phyloP scores from a whole-genome alignment of 2,888 invertebrate genomes.

The Charanyca ferruginea region DNA sequence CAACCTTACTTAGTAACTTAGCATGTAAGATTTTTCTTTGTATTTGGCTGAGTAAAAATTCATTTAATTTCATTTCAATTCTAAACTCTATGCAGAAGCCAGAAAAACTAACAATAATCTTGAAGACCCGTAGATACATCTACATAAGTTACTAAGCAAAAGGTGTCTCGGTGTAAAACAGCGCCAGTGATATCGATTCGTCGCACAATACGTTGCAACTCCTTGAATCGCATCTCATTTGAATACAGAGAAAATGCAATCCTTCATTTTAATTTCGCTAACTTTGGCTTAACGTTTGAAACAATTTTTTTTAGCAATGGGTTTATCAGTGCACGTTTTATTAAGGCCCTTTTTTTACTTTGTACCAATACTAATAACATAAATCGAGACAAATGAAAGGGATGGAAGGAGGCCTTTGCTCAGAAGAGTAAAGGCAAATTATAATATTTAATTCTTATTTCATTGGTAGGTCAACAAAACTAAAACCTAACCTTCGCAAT shows the following conservation, averaged over 20 bases:
- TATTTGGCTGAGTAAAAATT: too few relatives aligned
- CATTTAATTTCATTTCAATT: too few relatives aligned
- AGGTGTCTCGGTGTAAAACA: conserved; percentile 58
- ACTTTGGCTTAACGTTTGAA: not conserved
- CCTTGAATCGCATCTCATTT: conserved; percentile 49
- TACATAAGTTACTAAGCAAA: conserved; percentile 13
- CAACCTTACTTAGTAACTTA: too few relatives aligned
- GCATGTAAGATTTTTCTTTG: too few relatives aligned
- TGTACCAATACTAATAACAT: not conserved
- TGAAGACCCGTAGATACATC: conserved; percentile 1
- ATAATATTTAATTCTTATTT: too few relatives aligned
- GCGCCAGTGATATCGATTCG: conserved; percentile 52
- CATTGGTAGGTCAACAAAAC: too few relatives aligned
- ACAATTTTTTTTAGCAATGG: not conserved
- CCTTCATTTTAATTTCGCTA: conserved; percentile 24
- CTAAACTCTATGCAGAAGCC: too few relatives aligned
- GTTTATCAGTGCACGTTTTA: not conserved
- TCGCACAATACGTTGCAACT: conserved; percentile 55
- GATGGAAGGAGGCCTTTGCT: too few relatives aligned
- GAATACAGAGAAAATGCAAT: conserved; percentile 42
- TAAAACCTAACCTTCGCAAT: too few relatives aligned
- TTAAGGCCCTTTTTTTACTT: not conserved
- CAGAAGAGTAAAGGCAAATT: too few relatives aligned
- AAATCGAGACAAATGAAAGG: too few relatives aligned
- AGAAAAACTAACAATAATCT: conserved; percentile 10